Conservation (phyloP, 2,797 vertebrate species). For the Champsocephalus esox region DNA sequence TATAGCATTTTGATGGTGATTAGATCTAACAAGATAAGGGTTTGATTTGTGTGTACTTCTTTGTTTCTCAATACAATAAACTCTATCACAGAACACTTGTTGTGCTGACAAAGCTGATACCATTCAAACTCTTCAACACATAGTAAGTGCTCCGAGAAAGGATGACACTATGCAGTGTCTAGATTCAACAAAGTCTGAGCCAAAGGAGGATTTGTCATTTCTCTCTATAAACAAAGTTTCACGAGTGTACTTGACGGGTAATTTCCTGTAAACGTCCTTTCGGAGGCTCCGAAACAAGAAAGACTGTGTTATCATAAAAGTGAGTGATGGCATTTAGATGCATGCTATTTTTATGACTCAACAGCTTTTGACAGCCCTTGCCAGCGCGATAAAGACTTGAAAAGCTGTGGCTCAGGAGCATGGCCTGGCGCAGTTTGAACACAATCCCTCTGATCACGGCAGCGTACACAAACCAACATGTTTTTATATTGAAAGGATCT, state of each 20-base stretch:
- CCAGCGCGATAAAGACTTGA: constrained; percentile 80
- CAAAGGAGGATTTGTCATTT: constrained; percentile 60
- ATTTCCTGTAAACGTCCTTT: constrained; percentile 68
- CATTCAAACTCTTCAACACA: not conserved
- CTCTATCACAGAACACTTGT: not conserved
- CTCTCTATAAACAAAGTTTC: constrained; percentile 63
- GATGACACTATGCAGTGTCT: constrained; percentile 29
- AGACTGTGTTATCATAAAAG: constrained; percentile 62
- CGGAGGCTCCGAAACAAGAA: constrained; percentile 56
- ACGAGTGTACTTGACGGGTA: constrained; percentile 57
- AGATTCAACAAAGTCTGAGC: constrained; percentile 38
- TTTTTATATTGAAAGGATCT: constrained; percentile 27
- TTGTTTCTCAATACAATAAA: not conserved
- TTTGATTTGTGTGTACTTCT: not conserved
- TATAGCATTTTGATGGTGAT: not conserved
- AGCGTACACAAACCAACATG: constrained; percentile 14
- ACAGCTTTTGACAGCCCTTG: constrained; percentile 76
- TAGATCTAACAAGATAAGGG: not conserved
- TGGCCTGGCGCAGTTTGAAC: constrained; percentile 41
- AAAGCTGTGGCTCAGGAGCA: constrained; percentile 65
- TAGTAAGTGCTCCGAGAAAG: not conserved
- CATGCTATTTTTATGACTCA: constrained; percentile 79
- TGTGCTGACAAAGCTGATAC: constrained; percentile 16
- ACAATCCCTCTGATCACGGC: constrained; percentile 38
- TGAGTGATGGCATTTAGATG: constrained; percentile 69